Percentiles rank a stretch among this genome's conserved stretches.
phyloP scores from a whole-genome alignment of 2,797 vertebrate genomes.

The Xerus rutilus region DNA sequence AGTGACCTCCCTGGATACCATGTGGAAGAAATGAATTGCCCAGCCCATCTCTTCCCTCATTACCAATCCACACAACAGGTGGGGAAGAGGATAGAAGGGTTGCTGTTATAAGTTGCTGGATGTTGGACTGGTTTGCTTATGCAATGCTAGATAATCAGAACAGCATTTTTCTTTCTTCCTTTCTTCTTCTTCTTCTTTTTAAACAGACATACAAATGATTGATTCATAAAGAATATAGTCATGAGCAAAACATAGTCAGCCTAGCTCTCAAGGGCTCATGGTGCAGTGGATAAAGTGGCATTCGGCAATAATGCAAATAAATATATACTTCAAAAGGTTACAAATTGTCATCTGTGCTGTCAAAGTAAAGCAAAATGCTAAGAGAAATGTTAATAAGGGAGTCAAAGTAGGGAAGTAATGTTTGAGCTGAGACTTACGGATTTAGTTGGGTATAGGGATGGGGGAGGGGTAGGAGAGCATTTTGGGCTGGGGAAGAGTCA shows the following conservation, averaged over 20 bases:
- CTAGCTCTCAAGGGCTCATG: not conserved
- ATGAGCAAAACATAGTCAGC: not conserved
- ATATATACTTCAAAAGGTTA: not conserved
- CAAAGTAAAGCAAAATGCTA: not conserved
- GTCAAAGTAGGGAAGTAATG: not conserved
- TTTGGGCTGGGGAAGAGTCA: not conserved
- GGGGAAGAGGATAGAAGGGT: not conserved
- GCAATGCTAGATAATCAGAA: not conserved
- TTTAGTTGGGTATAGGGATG: not conserved
- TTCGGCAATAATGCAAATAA: not conserved
- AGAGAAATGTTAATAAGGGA: not conserved
- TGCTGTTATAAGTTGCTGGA: not conserved
- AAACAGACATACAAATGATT: not conserved
- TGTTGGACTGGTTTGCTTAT: not conserved
- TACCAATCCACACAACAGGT: not conserved
- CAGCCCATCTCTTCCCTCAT: not conserved
- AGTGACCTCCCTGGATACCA: not conserved
- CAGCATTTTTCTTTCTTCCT: not conserved
- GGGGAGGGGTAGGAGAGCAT: too few species aligned
- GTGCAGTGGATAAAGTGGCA: not conserved
- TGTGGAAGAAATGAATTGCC: not conserved
- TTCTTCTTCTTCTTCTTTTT: not conserved
- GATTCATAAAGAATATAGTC: not conserved
- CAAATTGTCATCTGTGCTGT: not conserved
- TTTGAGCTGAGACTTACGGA: not conserved